These are phyloP conservation scores for Drosophila mimica DNA, from an alignment of 2,888 invertebrate species.

Conservation along the genomic window DNA sequence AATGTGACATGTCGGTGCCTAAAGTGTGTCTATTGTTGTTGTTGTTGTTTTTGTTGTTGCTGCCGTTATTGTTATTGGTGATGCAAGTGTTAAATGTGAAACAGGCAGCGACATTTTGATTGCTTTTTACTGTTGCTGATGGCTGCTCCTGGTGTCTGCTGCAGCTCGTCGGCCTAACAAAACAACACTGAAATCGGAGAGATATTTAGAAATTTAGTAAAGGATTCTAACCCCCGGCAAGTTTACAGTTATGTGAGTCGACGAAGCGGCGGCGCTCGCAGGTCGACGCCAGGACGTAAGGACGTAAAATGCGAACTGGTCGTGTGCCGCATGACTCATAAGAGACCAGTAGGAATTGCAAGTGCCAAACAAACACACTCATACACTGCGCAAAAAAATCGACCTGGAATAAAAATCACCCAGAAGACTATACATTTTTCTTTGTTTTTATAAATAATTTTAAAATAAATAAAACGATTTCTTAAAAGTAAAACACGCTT, in stretches of 20 bases:
- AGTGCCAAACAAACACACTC: constrained; percentile 40
- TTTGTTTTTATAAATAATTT: neutral
- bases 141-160: constrained; percentile 45
- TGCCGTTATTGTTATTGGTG: constrained; percentile 12
- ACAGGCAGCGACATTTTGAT: constrained; percentile 40
- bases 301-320: constrained; percentile 21
- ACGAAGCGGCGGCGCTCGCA: constrained; percentile 22
- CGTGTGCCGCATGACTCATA: constrained; percentile 65
- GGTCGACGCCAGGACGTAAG: constrained; percentile 50
- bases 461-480: neutral
- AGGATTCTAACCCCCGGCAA: constrained; percentile 28
- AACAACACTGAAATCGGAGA: constrained; percentile 65
- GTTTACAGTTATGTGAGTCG: neutral
- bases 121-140: constrained; percentile 30
- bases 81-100: constrained; percentile 18
- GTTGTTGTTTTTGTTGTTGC: constrained; percentile 18
- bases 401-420: neutral
- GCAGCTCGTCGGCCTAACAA: constrained; percentile 71
- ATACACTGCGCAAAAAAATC: neutral
- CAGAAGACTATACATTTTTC: neutral
- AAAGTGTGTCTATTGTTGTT: constrained; percentile 22
- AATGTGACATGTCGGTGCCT: constrained; percentile 77
- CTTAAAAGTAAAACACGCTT: too few species aligned
- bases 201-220: constrained; percentile 11
- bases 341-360: constrained; percentile 45